Conservation (phyloP, 2,888 invertebrate genomes). For the Sepioteuthis lessoniana region DNA sequence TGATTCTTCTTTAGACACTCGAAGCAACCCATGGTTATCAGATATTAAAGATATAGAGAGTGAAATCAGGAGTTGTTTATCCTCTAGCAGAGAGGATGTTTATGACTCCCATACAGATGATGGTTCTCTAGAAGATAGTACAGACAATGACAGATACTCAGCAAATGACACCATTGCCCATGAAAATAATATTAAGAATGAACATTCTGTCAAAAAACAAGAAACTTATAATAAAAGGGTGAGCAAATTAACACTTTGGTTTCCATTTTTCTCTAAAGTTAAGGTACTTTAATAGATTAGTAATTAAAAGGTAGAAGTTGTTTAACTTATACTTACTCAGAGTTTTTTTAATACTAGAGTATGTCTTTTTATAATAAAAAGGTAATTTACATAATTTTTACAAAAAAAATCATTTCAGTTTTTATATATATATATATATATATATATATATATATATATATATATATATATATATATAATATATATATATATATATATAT, state of each 20-base stretch:
- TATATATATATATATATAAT: too few relatives aligned
- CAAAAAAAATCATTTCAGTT: not conserved
- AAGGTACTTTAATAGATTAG: not conserved
- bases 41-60: not conserved
- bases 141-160: slow-evolving; percentile 6
- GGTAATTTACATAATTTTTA: not conserved
- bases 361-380: not conserved
- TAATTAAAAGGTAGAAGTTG: not conserved
- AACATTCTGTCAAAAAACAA: not conserved
- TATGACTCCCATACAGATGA: not conserved
- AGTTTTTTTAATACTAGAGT: not conserved
- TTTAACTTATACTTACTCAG: not conserved
- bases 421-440: too few relatives aligned
- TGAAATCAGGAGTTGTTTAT: not conserved
- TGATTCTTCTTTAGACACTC: not conserved
- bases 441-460: too few relatives aligned
- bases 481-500: too few relatives aligned
- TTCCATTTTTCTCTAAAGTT: not conserved
- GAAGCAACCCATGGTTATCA: not conserved
- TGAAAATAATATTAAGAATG: not conserved
- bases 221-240: not conserved
- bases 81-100: not conserved
- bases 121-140: not conserved
- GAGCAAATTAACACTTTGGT: not conserved
- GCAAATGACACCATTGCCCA: not conserved